Conservation (phyloP, 2,113 vertebrate genomes). For the Nothocercus julius region DNA sequence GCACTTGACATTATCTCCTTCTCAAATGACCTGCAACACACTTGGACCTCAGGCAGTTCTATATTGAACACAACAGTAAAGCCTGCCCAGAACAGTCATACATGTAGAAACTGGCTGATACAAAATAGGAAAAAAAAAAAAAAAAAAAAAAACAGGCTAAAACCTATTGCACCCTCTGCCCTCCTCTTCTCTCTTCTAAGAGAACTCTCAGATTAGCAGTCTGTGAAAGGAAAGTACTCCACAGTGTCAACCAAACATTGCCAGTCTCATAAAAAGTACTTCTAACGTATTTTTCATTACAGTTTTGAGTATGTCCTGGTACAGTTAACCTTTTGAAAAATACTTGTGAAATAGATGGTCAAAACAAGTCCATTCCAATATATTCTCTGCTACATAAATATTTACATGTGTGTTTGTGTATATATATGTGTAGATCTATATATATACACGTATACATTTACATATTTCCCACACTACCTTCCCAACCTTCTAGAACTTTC, state of each 20-base stretch:
- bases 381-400: neutral
- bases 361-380: neutral
- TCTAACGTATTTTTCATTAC: neutral
- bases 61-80: neutral
- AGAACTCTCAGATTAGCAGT: neutral
- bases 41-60: neutral
- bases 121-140: neutral
- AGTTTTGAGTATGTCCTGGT: neutral
- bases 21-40: neutral
- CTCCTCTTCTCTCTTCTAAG: neutral
- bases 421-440: no score
- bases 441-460: no score
- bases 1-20: neutral
- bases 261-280: neutral
- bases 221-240: neutral
- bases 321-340: neutral
- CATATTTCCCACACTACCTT: no score
- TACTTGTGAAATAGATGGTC: neutral
- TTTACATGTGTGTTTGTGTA: accelerated
- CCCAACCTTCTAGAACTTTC: neutral
- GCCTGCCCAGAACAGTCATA: neutral
- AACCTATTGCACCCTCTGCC: neutral
- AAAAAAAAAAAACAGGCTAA: neutral
- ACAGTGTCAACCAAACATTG: neutral
- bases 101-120: neutral